Evolutionary conservation across 2,797 vertebrate species (phyloP).

Genomic region (Phalloptychus januarius): DNA sequence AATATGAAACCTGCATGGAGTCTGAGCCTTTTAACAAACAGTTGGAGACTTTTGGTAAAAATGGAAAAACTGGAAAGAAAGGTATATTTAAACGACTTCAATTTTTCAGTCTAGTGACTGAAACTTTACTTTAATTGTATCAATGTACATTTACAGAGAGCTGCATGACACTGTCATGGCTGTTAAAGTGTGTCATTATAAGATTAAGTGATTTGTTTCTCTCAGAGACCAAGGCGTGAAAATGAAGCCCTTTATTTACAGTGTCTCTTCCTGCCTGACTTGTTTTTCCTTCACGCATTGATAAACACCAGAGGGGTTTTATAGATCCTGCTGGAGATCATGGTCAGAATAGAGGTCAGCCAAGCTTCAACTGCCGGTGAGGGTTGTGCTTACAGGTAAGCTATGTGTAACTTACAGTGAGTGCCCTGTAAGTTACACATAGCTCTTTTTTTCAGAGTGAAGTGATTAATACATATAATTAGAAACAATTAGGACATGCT

Average conservation of each 20-base stretch:
- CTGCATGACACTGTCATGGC: conserved; percentile 1
- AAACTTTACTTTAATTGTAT: conserved; percentile 16
- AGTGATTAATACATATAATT: neutral
- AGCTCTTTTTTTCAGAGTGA: neutral
- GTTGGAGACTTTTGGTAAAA: neutral
- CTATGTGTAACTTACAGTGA: neutral
- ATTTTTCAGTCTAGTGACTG: neutral
- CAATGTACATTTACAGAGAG: neutral
- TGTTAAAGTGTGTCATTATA: conserved; percentile 15
- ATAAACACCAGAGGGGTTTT: conserved; percentile 15
- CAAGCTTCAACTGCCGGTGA: neutral
- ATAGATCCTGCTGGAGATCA: conserved; percentile 2
- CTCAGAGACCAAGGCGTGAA: neutral
- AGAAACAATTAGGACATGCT: neutral
- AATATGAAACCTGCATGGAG: neutral
- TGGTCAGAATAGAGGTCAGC: conserved; percentile 14
- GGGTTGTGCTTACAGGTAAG: neutral
- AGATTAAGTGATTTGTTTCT: conserved; percentile 19
- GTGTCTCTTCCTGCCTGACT: neutral
- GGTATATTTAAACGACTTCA: neutral
- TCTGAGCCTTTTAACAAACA: conserved; percentile 1
- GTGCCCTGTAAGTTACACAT: conserved; percentile 12
- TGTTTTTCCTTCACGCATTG: neutral
- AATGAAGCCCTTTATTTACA: conserved; percentile 18
- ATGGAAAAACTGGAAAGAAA: neutral